Conservation (phyloP, 2,888 invertebrate genomes). For the Tryphoninae sp. region DNA sequence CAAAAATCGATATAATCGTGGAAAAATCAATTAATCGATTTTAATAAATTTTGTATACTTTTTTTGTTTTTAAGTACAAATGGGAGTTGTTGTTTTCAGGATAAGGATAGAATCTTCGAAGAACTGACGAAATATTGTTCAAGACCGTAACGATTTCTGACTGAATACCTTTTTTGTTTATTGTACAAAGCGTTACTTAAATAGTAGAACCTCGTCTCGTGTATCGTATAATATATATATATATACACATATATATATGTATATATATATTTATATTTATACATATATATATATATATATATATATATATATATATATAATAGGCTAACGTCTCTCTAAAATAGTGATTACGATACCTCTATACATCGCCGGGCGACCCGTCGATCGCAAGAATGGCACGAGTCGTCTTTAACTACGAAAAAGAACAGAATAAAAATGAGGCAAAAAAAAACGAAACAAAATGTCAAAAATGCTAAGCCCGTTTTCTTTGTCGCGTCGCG, state of each 20-base stretch:
- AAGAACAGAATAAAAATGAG: neutral
- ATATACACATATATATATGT: conserved; percentile 51
- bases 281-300: conserved; percentile 56
- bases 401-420: conserved; percentile 46
- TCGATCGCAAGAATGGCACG: conserved; percentile 68
- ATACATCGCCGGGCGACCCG: conserved; percentile 73
- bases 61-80: neutral
- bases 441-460: conserved; percentile 27
- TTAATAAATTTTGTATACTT: no score
- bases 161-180: conserved; percentile 77
- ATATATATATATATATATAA: conserved; percentile 65
- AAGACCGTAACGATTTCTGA: conserved; percentile 57
- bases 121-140: conserved; percentile 28
- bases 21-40: no score
- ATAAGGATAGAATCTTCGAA: conserved; percentile 18
- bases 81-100: neutral
- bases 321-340: conserved; percentile 75
- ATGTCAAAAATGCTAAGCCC: neutral
- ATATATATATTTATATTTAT: conserved; percentile 62
- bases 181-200: conserved; percentile 82
- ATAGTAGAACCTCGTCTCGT: conserved; percentile 73
- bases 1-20: no score
- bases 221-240: conserved; percentile 66
- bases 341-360: conserved; percentile 75
- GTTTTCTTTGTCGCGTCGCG: neutral